Conservation (phyloP, 2,113 vertebrate genomes). For the Willisornis vidua region DNA sequence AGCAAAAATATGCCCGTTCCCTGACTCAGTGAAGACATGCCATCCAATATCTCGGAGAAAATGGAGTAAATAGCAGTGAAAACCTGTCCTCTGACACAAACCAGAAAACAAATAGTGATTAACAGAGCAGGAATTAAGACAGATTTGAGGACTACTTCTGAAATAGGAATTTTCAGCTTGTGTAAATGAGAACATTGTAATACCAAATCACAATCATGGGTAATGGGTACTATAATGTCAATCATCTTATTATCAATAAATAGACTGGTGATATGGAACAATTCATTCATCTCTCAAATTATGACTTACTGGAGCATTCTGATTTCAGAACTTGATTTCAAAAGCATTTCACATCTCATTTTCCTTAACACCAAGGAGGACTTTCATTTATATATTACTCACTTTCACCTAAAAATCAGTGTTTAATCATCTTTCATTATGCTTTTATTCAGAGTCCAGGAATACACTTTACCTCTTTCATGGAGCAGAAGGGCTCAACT, state of each 20-base stretch:
- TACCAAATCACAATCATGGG: neutral
- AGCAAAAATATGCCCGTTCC: neutral
- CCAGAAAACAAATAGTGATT: neutral
- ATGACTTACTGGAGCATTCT: neutral
- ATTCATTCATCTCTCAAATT: neutral
- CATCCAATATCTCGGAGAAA: neutral
- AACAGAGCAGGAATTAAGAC: neutral
- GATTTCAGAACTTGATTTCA: constrained; percentile 28
- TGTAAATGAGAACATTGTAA: neutral
- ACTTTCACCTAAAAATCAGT: neutral
- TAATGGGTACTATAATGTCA: neutral
- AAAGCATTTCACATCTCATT: neutral
- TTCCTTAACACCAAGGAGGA: neutral
- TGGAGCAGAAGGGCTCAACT: neutral
- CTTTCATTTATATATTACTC: neutral
- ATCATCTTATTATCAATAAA: neutral
- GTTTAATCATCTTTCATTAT: constrained; percentile 7
- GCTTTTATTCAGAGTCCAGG: neutral
- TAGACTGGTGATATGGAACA: neutral
- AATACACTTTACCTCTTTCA: neutral
- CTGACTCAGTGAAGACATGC: neutral
- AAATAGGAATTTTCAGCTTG: neutral
- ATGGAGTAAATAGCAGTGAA: neutral
- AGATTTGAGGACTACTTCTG: neutral
- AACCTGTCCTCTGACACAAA: neutral